Evolutionary conservation across 2,797 vertebrate species (phyloP).

Genomic region (Arnoldichthys spilopterus): DNA sequence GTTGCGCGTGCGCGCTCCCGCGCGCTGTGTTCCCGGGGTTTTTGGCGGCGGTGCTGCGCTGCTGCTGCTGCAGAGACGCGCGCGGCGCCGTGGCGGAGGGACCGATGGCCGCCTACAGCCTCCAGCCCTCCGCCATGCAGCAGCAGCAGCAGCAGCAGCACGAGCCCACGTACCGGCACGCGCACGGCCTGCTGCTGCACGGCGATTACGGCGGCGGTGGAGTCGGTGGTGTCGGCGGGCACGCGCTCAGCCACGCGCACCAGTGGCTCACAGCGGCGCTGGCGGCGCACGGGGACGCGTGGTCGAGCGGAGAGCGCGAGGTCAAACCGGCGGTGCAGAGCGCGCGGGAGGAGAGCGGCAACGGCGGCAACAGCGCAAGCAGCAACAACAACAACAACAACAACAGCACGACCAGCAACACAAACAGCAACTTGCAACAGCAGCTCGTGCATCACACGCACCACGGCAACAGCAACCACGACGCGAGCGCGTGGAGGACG

Average conservation of each 20-base stretch:
- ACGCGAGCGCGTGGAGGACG: constrained; percentile 86
- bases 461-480: constrained; percentile 64
- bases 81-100: constrained; percentile 21
- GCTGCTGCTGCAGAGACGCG: constrained; percentile 12
- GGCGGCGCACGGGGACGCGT: constrained; percentile 59
- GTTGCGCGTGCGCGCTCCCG: constrained; percentile 92
- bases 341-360: constrained; percentile 19
- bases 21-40: not conserved
- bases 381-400: constrained; percentile 75
- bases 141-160: constrained; percentile 74
- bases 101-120: constrained; percentile 22
- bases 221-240: constrained; percentile 47
- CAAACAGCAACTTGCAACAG: constrained; percentile 75
- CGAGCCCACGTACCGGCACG: constrained; percentile 90
- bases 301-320: constrained; percentile 81
- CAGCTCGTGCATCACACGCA: constrained; percentile 92
- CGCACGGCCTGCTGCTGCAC: constrained; percentile 95
- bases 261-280: constrained; percentile 96
- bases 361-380: constrained; percentile 70
- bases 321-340: constrained; percentile 83
- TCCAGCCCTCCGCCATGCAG: constrained; percentile 75
- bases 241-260: constrained; percentile 97
- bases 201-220: constrained; percentile 84
- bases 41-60: constrained; percentile 12
- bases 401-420: constrained; percentile 62